Evolutionary conservation across 1,140 invertebrate genomes (phyloP), one percentile per base, ranked within the genome.

Genomic region (Phocides pigmalion): DNA sequence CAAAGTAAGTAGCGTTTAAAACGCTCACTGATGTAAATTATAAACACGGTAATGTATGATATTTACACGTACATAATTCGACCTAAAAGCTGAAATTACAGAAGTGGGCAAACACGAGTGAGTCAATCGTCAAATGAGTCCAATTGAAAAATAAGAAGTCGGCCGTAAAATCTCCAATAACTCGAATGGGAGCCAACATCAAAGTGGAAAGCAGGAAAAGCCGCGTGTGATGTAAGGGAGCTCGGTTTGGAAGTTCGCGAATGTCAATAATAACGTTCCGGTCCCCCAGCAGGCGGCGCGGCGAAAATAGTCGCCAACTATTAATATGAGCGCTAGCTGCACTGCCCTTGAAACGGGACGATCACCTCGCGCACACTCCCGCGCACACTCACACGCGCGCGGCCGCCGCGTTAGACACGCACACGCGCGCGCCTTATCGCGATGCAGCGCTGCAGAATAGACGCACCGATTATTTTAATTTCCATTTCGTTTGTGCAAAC

Each of bases 281-380:
- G 82, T 84, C 82, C 82, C 79, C 84, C 76, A 70, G 83, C 75
- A 76, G 74, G 73, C 76, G 70, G 76, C 78, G 81, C 66, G 73
- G 87, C 85, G 81, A 86, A 88, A 88, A 90, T 90, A 90, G 84
- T 90, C 82, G 82, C 78, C 81, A 79, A 87, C 87, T 90, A 90
- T 90, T 88, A 88, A 88, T 88, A 88, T 79, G 83, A 85, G 81
- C 85, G 81, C 81, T 87, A 85, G 87, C 79, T 88, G 85, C 87
- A 89, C 66, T 87, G 87, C 86, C 87, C 87, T 90, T 90, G 87
- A 90, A 88, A 79, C 81, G 76, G 87, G 84, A 65, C 87, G 86
- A 82, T 90, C 84, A 90, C 87, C 87, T 81, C 84, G 78, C 81
- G 73, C 83, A 74, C 84, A 79, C 84, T 64, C 77, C 67, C 71